Percentiles rank a stretch among this genome's conserved stretches.
phyloP scores from a whole-genome alignment of 2,797 vertebrate genomes.

The Denticeps clupeoides region DNA sequence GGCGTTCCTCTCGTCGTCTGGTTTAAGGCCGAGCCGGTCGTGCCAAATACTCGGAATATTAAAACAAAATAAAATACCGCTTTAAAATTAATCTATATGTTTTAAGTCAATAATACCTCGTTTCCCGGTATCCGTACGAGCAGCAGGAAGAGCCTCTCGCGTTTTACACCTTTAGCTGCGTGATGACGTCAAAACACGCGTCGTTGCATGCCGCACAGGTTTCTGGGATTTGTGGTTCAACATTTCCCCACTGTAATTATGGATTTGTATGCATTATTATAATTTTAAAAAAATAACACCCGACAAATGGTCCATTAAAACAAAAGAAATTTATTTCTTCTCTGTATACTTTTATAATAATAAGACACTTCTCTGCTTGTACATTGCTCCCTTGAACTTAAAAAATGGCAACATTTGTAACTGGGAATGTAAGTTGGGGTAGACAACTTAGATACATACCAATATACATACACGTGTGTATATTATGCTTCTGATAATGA shows the following conservation, averaged over 20 bases:
- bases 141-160: conserved; percentile 22
- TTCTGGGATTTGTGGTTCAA: conserved; percentile 18
- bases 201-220: not conserved
- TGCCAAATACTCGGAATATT: too few species aligned
- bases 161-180: conserved; percentile 10
- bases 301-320: conserved; percentile 62
- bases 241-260: too few species aligned
- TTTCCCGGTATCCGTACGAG: conserved; percentile 29
- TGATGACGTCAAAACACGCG: conserved; percentile 3
- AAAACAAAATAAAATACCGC: not conserved
- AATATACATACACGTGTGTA: conserved; percentile 76
- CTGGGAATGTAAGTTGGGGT: conserved; percentile 78
- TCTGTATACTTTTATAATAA: conserved; percentile 78
- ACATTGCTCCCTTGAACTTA: conserved; percentile 78
- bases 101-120: conserved; percentile 27
- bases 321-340: conserved; percentile 76
- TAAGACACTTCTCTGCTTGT: conserved; percentile 82
- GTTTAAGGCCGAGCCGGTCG: too few species aligned
- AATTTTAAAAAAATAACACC: conserved; percentile 30
- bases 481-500: conserved; percentile 68
- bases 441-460: conserved; percentile 74
- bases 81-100: not conserved
- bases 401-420: conserved; percentile 73
- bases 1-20: too few species aligned
- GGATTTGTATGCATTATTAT: too few species aligned